Percentiles rank a stretch among this genome's conserved stretches.
Evolutionary conservation across 2,888 invertebrate genomes (phyloP).

Genomic region (Anoncus sp.): DNA sequence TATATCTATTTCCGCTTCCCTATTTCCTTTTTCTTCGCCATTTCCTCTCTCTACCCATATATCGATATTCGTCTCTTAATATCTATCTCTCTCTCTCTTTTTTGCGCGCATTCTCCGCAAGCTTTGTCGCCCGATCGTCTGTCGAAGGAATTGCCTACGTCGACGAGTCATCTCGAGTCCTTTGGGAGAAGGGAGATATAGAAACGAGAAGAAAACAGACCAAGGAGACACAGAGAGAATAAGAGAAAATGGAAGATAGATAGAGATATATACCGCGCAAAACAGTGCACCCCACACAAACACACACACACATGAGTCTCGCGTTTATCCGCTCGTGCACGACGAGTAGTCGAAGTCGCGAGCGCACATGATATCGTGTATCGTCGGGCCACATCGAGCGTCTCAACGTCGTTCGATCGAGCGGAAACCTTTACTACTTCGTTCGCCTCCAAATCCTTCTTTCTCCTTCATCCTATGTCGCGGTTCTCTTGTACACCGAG

Average conservation of each 20-base stretch:
- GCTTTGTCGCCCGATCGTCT: slow-evolving; percentile 30
- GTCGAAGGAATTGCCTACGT: slow-evolving; percentile 30
- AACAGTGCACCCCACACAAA: slow-evolving; percentile 27
- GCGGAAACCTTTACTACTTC: slow-evolving; percentile 77
- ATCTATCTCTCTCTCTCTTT: slow-evolving; percentile 1
- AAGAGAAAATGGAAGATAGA: slow-evolving; percentile 19
- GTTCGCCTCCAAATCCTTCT: slow-evolving; percentile 33
- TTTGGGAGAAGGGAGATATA: slow-evolving; percentile 39
- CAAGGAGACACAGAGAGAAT: slow-evolving; percentile 12
- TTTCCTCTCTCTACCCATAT: slow-evolving; percentile 2
- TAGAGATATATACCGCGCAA: slow-evolving; percentile 26
- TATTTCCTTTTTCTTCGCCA: slow-evolving; percentile 21
- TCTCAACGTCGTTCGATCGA: slow-evolving; percentile 75
- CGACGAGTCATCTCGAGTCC: slow-evolving; percentile 48
- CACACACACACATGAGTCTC: slow-evolving; percentile 50
- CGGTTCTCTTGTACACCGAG: slow-evolving; percentile 24
- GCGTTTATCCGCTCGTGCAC: slow-evolving; percentile 55
- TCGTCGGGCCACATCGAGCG: slow-evolving; percentile 75
- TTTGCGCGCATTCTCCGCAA: slow-evolving; percentile 21
- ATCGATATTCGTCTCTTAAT: slow-evolving; percentile 3
- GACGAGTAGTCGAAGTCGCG: slow-evolving; percentile 63
- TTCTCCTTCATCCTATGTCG: background rate
- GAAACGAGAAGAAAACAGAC: background rate
- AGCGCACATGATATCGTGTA: slow-evolving; percentile 73
- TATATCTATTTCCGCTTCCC: slow-evolving; percentile 6